These are phyloP conservation scores for Chironomus riparius DNA, from an alignment of 2,888 invertebrate genomes.

Conservation along the genomic window DNA sequence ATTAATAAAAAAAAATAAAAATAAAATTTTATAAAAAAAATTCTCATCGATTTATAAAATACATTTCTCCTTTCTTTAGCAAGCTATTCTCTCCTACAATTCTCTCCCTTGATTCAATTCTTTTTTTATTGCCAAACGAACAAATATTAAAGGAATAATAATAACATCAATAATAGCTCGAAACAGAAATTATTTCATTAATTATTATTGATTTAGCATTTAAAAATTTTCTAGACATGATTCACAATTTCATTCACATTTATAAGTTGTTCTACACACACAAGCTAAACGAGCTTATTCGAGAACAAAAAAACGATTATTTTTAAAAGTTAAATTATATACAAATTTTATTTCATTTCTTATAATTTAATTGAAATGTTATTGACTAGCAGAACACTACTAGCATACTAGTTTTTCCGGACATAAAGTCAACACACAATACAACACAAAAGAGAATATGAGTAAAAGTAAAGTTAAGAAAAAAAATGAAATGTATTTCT, in stretches of 20 bases:
- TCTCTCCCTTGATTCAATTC: no score
- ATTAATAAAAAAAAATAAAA: background rate
- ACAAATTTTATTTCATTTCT: background rate
- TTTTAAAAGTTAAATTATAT: background rate
- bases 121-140: slow-evolving; percentile 17
- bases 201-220: slow-evolving; percentile 26
- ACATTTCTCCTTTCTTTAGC: no score
- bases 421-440: background rate
- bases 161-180: background rate
- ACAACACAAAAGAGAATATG: background rate
- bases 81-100: no score
- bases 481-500: background rate
- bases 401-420: background rate
- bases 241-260: background rate
- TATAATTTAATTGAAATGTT: slow-evolving; percentile 11
- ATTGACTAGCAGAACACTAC: slow-evolving; percentile 4
- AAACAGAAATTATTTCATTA: slow-evolving; percentile 22
- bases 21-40: no score
- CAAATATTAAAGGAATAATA: background rate
- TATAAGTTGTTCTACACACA: background rate
- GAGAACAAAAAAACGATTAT: background rate
- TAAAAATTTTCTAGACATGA: slow-evolving; percentile 9
- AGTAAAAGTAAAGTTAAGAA: background rate
- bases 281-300: background rate
- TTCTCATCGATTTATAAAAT: no score